Evolutionary conservation across 2,113 vertebrate species (phyloP).

Genomic region (Pseudolaguvia tuberculata): DNA sequence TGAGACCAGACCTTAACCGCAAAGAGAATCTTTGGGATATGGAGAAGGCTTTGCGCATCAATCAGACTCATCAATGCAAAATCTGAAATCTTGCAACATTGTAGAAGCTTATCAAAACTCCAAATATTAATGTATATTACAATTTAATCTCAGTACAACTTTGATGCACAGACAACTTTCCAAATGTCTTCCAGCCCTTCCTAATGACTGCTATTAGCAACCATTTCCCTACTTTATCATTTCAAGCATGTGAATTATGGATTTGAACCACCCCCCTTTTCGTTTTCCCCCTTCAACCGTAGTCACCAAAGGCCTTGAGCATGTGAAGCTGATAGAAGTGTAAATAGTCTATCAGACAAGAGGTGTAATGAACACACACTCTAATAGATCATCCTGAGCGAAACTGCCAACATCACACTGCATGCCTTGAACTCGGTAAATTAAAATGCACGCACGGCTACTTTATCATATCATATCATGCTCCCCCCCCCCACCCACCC

Average conservation of each 20-base stretch:
- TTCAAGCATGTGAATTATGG: slow-evolving; percentile 26
- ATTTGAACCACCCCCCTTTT: slow-evolving; percentile 16
- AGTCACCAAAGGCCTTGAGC: slow-evolving; percentile 12
- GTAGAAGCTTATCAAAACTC: no score
- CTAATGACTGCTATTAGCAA: slow-evolving; percentile 38
- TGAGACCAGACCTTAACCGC: no score
- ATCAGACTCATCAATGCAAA: no score
- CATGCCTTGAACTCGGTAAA: slow-evolving; percentile 59
- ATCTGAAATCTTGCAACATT: no score
- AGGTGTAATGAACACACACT: slow-evolving; percentile 56
- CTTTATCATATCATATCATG: slow-evolving; percentile 67
- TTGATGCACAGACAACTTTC: slow-evolving; percentile 21
- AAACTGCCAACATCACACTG: slow-evolving; percentile 63
- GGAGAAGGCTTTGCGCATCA: no score
- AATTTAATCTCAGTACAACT: neutral
- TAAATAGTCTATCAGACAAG: slow-evolving; percentile 54
- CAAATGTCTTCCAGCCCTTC: slow-evolving; percentile 18
- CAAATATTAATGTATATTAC: no score
- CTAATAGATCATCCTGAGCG: slow-evolving; percentile 65
- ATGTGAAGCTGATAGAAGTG: slow-evolving; percentile 20
- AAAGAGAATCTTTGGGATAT: no score
- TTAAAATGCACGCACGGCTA: slow-evolving; percentile 64
- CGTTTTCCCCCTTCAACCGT: no score
- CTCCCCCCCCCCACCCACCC: no score
- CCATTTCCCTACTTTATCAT: slow-evolving; percentile 21